These are phyloP conservation scores for Murina feae DNA, from an alignment of 2,113 vertebrate species.

Conservation along the genomic window DNA sequence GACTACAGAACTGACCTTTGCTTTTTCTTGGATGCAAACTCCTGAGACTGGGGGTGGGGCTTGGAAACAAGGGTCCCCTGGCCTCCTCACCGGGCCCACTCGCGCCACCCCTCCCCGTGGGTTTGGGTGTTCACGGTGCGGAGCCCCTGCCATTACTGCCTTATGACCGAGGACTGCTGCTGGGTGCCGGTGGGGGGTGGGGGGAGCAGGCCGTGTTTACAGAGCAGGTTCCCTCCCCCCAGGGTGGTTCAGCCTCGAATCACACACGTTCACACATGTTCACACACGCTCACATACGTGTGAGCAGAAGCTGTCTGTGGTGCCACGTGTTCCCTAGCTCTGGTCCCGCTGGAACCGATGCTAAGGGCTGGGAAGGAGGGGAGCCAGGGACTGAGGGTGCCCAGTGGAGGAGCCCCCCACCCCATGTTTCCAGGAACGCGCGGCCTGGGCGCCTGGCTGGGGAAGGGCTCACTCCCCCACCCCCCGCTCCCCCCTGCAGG, in stretches of 20 bases:
- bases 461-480: slow-evolving; percentile 19
- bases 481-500: slow-evolving; percentile 22
- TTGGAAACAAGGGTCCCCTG: slow-evolving; percentile 37
- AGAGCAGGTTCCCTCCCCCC: slow-evolving; percentile 60
- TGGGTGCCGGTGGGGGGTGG: too few species aligned
- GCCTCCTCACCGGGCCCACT: neutral
- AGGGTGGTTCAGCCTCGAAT: slow-evolving; percentile 19
- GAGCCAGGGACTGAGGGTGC: too few species aligned
- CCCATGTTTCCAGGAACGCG: slow-evolving; percentile 55
- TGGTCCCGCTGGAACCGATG: too few species aligned
- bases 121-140: slow-evolving; percentile 24
- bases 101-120: neutral
- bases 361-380: too few species aligned
- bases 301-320: slow-evolving; percentile 18
- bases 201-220: slow-evolving; percentile 78
- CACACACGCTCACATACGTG: too few species aligned
- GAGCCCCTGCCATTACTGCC: slow-evolving; percentile 77
- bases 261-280: too few species aligned
- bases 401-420: too few species aligned
- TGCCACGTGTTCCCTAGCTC: slow-evolving; percentile 64
- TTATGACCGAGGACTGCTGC: slow-evolving; percentile 76
- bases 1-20: slow-evolving; percentile 43
- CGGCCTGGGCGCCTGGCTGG: neutral
- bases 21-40: slow-evolving; percentile 45
- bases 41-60: neutral